These are phyloP conservation scores for Eutrigla gurnardus DNA, from an alignment of 2,797 vertebrate genomes.

Conservation along the genomic window DNA sequence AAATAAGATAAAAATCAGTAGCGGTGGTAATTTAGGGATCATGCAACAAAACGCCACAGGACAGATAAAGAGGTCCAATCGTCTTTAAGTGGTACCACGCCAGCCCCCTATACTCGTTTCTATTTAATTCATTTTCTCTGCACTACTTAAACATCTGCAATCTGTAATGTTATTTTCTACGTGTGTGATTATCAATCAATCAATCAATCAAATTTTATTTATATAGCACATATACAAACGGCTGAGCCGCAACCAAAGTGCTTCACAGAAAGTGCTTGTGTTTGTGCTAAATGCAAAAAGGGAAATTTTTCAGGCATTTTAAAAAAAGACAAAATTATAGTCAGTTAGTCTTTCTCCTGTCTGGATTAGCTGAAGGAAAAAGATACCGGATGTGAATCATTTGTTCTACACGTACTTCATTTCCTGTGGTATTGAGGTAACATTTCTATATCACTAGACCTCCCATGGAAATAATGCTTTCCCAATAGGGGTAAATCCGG, in stretches of 20 bases:
- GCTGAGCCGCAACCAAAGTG: too few species aligned
- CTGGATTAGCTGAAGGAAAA: not conserved
- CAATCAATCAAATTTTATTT: too few species aligned
- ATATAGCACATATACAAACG: too few species aligned
- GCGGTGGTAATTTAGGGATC: conserved; percentile 17
- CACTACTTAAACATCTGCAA: conserved; percentile 47
- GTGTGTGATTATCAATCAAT: conserved; percentile 1
- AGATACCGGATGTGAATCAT: conserved; percentile 30
- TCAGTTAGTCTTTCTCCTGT: conserved; percentile 17
- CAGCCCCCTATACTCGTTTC: conserved; percentile 3
- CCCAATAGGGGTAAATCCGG: conserved; percentile 55
- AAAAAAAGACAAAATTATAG: too few species aligned
- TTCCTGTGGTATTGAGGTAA: conserved; percentile 39
- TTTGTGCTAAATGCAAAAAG: too few species aligned
- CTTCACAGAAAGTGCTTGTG: too few species aligned
- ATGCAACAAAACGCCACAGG: conserved; percentile 14
- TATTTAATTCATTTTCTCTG: conserved; percentile 20
- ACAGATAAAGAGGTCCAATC: conserved; percentile 26
- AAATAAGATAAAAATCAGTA: not conserved
- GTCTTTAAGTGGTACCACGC: conserved; percentile 14
- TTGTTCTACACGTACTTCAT: conserved; percentile 37
- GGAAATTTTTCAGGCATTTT: too few species aligned
- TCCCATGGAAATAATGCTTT: conserved; percentile 59
- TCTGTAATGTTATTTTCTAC: conserved; percentile 27
- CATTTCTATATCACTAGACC: conserved; percentile 54